Evolutionary conservation across 2,888 invertebrate species (phyloP), one percentile per base, ranked within the genome.

Genomic region (Exephanes ischioxanthus): DNA sequence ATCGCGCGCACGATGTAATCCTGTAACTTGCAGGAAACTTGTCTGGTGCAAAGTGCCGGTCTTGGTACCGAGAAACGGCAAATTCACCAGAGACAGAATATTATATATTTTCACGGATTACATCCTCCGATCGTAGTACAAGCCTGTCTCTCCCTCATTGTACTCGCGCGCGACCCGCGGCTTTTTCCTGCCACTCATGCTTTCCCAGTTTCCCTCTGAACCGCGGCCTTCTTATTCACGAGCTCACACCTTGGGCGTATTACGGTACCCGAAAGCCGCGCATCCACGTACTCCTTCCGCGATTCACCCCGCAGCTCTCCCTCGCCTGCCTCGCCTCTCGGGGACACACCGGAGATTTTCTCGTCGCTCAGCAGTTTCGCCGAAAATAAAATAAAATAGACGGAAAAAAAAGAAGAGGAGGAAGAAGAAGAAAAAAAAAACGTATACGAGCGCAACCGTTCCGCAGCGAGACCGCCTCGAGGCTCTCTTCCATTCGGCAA

Each of bases 401-500:
- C 76, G 66, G 6, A 70, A 73, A 19, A 37, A 19, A 41, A 41
- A 67, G 6, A 33, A n/a, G 37, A 22, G 11, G 16, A 41, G 33
- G 14, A 4, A 4, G 14, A 4, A 11, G 4, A 22, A 48, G 6
- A 51, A 22, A 48, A 14, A 51, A 22, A 70, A 45, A 48, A 22
- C 11, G 48, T 22, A 63, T 45, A 67, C 16, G 16, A 58, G 37
- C 26, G 51, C 37, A 53, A 58, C 14, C 30, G 80, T 26, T 77
- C 33, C 51, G 53, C 51, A 72, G 41, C 76, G 67, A 71, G 71
- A 83, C 67, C 45, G 53, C 70, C 61, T 26, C 45, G 53, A 63
- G 76, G 84, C 63, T 78, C 63, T 73, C 26, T 75, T 83, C 72
- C 76, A 85, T 85, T 80, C 83, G 83, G 83, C 82, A 85, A 82